Evolutionary conservation across 2,113 vertebrate genomes (phyloP).

Genomic region (Zingel zingel): DNA sequence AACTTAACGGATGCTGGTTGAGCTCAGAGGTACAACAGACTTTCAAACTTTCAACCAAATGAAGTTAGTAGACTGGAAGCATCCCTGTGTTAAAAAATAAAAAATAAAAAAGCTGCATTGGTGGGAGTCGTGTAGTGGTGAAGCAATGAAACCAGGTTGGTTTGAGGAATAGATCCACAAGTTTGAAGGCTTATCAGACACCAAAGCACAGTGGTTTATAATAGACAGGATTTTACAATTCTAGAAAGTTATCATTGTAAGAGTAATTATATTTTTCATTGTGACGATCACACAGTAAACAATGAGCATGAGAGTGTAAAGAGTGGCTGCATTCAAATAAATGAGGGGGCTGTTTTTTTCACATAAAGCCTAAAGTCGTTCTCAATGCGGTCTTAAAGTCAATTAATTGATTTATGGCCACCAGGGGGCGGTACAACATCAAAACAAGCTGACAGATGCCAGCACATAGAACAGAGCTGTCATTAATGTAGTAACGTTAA

Average conservation of each 20-base stretch:
- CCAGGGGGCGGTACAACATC: neutral
- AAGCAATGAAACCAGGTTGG: neutral
- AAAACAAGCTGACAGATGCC: neutral
- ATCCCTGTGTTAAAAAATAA: no score
- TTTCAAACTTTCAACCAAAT: neutral
- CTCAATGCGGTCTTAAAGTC: neutral
- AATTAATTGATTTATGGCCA: neutral
- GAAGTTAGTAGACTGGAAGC: neutral
- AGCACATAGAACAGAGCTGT: no score
- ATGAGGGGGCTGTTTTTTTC: neutral
- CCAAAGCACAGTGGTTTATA: neutral
- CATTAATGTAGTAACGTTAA: neutral
- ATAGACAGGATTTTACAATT: neutral
- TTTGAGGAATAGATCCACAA: neutral
- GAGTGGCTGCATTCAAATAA: neutral
- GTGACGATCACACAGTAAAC: neutral
- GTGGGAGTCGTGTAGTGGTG: neutral
- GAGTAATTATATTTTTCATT: neutral
- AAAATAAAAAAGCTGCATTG: neutral
- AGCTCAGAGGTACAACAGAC: neutral
- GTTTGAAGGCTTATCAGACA: neutral
- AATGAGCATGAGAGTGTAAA: no score
- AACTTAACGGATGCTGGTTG: neutral
- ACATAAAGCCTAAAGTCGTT: accelerated
- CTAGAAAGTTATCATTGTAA: neutral